A percentile compares a stretch with the other conserved stretches of the same genome.
These are phyloP conservation scores for Nudaria mundana DNA, from an alignment of 2,888 invertebrate species.

Conservation along the genomic window DNA sequence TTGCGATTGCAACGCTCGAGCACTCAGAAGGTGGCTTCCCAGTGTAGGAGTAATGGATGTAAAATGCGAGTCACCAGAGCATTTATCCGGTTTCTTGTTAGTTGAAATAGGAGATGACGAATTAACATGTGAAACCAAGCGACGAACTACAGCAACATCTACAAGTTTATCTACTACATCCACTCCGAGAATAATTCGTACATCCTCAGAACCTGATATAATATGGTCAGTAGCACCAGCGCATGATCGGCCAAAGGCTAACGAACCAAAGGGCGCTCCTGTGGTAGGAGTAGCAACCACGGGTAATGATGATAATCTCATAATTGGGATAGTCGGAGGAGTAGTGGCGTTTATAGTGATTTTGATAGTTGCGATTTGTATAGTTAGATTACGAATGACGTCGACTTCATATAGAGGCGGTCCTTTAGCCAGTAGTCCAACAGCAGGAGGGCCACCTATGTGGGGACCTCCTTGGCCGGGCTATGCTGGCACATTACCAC, in stretches of 20 bases:
- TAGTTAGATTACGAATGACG: constrained; percentile 88
- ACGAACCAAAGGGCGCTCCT: constrained; percentile 82
- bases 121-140: constrained; percentile 87
- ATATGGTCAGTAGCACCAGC: constrained; percentile 94
- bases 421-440: constrained; percentile 84
- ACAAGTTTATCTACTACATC: constrained; percentile 67
- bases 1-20: constrained; percentile 92
- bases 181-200: constrained; percentile 78
- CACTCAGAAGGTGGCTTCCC: constrained; percentile 89
- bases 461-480: constrained; percentile 79
- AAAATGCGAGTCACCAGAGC: constrained; percentile 85
- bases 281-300: constrained; percentile 81
- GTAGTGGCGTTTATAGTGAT: constrained; percentile 95
- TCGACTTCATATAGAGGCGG: constrained; percentile 85
- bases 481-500: constrained; percentile 82
- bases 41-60: constrained; percentile 83
- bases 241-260: constrained; percentile 79
- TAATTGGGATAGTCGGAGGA: constrained; percentile 96
- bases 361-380: constrained; percentile 93
- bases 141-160: constrained; percentile 72
- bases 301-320: constrained; percentile 94
- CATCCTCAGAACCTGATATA: constrained; percentile 91
- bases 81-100: constrained; percentile 84
- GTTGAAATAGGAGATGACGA: constrained; percentile 91
- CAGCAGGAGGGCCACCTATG: constrained; percentile 82